A percentile compares a stretch with the other conserved stretches of the same genome.
phyloP scores from a whole-genome alignment of 2,888 invertebrate species.

The Bombylius discolor region DNA sequence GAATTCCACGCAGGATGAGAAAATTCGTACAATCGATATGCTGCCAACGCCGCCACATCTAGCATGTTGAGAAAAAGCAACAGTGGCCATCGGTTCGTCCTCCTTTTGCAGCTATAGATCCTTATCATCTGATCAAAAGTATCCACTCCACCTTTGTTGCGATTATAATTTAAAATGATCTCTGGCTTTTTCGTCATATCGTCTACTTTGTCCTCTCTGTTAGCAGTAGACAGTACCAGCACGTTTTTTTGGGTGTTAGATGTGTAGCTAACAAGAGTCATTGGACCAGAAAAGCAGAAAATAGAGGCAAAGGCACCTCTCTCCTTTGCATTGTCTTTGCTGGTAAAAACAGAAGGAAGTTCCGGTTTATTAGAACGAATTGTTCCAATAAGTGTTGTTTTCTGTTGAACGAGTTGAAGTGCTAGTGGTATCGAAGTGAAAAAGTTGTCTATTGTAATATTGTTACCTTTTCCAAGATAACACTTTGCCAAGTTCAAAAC shows the following conservation, averaged over 20 bases:
- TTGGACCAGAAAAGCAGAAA: constrained; percentile 2
- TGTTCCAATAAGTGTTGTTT: not conserved
- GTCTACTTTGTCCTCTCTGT: too few species aligned
- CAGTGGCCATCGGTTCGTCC: too few species aligned
- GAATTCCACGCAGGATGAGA: not conserved
- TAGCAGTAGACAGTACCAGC: not conserved
- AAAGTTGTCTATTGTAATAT: constrained; percentile 3
- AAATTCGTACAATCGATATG: not conserved
- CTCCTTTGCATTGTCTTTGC: not conserved
- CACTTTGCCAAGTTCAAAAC: not conserved
- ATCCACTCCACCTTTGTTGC: constrained; percentile 1
- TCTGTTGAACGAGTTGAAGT: not conserved
- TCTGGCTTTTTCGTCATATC: too few species aligned
- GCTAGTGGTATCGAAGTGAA: not conserved
- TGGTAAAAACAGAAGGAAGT: too few species aligned
- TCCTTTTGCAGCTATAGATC: too few species aligned
- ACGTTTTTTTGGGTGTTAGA: constrained; percentile 6
- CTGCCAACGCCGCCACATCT: not conserved
- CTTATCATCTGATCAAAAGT: too few species aligned
- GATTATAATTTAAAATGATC: not conserved
- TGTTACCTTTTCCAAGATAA: not conserved
- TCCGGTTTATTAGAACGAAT: too few species aligned
- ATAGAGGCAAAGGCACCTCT: not conserved
- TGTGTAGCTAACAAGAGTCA: not conserved
- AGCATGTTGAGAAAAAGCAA: not conserved